phyloP scores from a whole-genome alignment of 2,888 invertebrate genomes.

The Tiliacea citrago region DNA sequence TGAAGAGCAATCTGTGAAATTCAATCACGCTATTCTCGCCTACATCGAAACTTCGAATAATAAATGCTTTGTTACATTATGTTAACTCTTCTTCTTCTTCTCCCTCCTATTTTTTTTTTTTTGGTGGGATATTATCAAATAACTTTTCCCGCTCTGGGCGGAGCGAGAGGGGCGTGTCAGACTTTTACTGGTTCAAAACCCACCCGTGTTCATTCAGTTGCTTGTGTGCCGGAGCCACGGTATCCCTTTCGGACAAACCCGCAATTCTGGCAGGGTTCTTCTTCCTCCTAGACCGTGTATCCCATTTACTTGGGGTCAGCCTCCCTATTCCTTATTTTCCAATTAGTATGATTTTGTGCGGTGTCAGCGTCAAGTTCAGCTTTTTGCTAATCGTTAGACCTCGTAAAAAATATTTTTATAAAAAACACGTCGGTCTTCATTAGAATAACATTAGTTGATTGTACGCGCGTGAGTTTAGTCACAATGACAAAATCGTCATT shows the following conservation, averaged over 20 bases:
- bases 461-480: background rate
- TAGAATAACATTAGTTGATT: slow-evolving; percentile 9
- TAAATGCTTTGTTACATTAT: background rate
- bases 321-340: background rate
- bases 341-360: background rate
- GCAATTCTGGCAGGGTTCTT: background rate
- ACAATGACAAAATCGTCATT: slow-evolving; percentile 49
- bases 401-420: background rate
- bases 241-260: too few relatives aligned
- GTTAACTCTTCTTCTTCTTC: background rate
- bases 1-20: background rate
- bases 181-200: too few relatives aligned
- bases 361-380: background rate
- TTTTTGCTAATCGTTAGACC: background rate
- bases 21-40: background rate
- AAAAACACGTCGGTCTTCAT: background rate
- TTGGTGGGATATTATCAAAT: too few relatives aligned
- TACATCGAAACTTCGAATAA: background rate
- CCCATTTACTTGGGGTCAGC: background rate
- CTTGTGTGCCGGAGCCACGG: too few relatives aligned
- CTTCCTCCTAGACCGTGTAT: background rate
- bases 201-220: too few relatives aligned
- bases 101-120: too few relatives aligned
- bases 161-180: too few relatives aligned
- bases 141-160: too few relatives aligned